A percentile compares a stretch with the other conserved stretches of the same genome.
Conservation (phyloP, 2,797 vertebrate species). For the Selene dorsalis region DNA sequence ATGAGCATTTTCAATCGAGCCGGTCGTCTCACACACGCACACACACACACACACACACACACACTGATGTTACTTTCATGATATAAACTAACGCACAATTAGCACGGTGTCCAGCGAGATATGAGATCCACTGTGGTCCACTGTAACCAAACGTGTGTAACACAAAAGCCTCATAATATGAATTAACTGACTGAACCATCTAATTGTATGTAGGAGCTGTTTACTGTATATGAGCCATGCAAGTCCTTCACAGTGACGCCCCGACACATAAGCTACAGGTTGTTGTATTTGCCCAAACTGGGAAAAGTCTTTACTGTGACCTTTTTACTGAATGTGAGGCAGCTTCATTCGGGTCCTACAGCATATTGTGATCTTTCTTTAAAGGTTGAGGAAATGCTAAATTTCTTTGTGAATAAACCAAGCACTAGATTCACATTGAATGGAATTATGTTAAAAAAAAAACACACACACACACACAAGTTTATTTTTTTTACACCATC, state of each 20-base stretch:
- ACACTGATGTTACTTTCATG: background rate
- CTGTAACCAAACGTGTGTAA: background rate
- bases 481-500: conserved; percentile 6
- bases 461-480: rapidly evolving
- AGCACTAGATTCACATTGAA: background rate
- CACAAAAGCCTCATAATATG: no score
- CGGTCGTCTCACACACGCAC: background rate
- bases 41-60: background rate
- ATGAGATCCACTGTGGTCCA: background rate
- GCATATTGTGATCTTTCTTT: background rate
- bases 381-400: background rate
- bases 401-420: background rate
- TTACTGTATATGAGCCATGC: conserved; percentile 37
- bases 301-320: conserved; percentile 46
- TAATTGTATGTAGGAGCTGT: background rate
- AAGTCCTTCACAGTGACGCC: conserved; percentile 16
- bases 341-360: conserved; percentile 2
- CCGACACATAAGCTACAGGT: conserved; percentile 9
- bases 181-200: conserved; percentile 8
- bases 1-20: background rate
- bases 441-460: background rate
- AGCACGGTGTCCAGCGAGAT: background rate
- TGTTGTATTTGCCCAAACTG: conserved; percentile 1
- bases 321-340: conserved; percentile 24
- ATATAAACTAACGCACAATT: background rate